Conservation (phyloP, 2,888 invertebrate species). For the Apodemia duryi region DNA sequence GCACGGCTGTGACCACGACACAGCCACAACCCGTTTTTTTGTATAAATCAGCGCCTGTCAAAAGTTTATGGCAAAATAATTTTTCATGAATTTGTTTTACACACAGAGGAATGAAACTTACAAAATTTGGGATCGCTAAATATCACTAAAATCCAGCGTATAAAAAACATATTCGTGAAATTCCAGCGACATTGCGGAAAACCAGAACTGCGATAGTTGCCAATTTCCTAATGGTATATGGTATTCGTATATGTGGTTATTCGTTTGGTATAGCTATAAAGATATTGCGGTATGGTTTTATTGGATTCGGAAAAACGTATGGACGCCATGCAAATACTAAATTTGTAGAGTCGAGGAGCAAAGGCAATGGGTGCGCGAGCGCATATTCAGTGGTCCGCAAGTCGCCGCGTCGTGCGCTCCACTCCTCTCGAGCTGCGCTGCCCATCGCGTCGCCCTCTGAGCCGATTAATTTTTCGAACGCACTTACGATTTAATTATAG, state of each 20-base stretch:
- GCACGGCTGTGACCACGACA: too few relatives aligned
- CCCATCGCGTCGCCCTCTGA: slow-evolving; percentile 41
- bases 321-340: slow-evolving; percentile 56
- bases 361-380: slow-evolving; percentile 48
- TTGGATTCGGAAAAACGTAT: slow-evolving; percentile 52
- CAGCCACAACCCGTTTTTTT: background rate
- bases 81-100: background rate
- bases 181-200: too few relatives aligned
- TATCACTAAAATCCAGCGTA: too few relatives aligned
- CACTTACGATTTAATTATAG: slow-evolving; percentile 40
- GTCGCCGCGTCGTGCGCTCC: slow-evolving; percentile 69
- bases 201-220: background rate
- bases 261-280: background rate
- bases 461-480: slow-evolving; percentile 54
- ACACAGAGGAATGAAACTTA: too few relatives aligned
- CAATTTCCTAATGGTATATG: background rate
- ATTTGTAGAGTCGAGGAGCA: slow-evolving; percentile 61
- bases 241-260: background rate
- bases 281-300: slow-evolving; percentile 16
- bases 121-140: too few relatives aligned
- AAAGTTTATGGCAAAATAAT: background rate
- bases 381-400: slow-evolving; percentile 67
- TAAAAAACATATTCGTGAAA: too few relatives aligned
- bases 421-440: slow-evolving; percentile 49
- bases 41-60: slow-evolving; percentile 2